Base-by-base conservation (phyloP, 2,113 vertebrate species). In the Pholis gunnellus region DNA sequence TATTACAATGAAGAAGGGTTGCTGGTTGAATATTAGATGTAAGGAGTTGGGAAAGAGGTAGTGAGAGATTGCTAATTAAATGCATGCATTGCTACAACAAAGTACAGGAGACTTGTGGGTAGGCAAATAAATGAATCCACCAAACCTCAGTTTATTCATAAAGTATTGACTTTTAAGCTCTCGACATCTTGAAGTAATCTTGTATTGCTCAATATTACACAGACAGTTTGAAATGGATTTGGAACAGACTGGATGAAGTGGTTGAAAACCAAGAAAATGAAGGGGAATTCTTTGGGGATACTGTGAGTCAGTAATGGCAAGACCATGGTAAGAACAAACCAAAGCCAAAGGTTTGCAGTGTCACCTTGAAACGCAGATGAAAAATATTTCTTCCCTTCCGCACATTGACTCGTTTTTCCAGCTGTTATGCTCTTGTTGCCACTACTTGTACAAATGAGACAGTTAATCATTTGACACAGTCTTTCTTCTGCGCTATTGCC, bases 171-270 rank as follows among this genome's bases (percentile, higher is more conserved):
- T 89, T 86, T 87, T 75, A 50, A 52, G 48, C 44, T 44, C 36
- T 20, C 27, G 27, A 86, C 91, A 92, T 93, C 91, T 94, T 92
- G 91, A 94, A 93, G 57, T 73, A 72, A 92, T 93, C 67, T 67
- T 3, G 15, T 50, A n/a, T 92, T 92, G 93, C 91, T 80, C 84
- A 92, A 91, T 85, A 76, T 84, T 76, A 60, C 44, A 79, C 82
- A 83, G 84, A 79, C 85, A 70, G 87, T 82, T 90, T 72, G 81
- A 90, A 73, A 87, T 76, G 42, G 72, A 83, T 72, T 84, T 78
- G 76, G 88, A 90, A 72, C 20, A 68, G 67, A 84, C 56, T 82
- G 81, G 50, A 81, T 38, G 27, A 64, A 88, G 81, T 50, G 83
- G 87, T 84, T 88, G 34, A 87, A 90, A 88, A 85, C 83, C 76